Base-by-base conservation (phyloP, 1,140 invertebrate genomes). In the Drosophila subobscura region DNA sequence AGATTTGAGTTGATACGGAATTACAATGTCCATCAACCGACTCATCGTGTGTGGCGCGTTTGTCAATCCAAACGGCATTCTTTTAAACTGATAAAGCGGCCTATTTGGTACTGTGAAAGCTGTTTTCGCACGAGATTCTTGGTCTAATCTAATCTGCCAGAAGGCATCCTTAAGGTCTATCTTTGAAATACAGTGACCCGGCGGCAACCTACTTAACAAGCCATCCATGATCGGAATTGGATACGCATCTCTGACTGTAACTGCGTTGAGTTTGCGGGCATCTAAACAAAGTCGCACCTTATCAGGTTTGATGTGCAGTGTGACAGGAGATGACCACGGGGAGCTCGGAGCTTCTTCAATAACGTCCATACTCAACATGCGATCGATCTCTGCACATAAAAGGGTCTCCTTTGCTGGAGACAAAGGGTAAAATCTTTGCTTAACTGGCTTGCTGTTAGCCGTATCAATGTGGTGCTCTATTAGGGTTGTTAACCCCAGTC, bases 1-100 rank as follows among this genome's bases (percentile, higher is more conserved):
- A 55, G 64, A 52, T 29, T 47, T 27, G 0, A 92, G 64, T 5
- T 91, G 91, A 66, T 91, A 90, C 1, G 91, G 90, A 59, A 92
- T 86, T 0, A 90, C 80, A 6, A 56, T 76, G 54, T 63, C 59
- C 57, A 68, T 59, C 7, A 74, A 27, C n/a, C 59, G 53, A 20
- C 60, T 50, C 33, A 66, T 55, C 1, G 54, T 65, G 40, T 56
- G 54, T 0, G 72, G 55, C 0, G 60, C 59, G 44, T 75, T 75
- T 22, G 23, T 59, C 14, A 51, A 42, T 5, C 57, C 46, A n/a
- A 59, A 49, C 6, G 46, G 16, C 46, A 41, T 50, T 27, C 37
- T 33, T 33, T 29, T 51, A 16, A 20, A 14, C 5, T 16, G 6
- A 8, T 29, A 20, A 20, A 20, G 16, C 1, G 27, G 27, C 7